Conservation (phyloP, 2,888 invertebrate genomes). For the Cataglyphis albicans region DNA sequence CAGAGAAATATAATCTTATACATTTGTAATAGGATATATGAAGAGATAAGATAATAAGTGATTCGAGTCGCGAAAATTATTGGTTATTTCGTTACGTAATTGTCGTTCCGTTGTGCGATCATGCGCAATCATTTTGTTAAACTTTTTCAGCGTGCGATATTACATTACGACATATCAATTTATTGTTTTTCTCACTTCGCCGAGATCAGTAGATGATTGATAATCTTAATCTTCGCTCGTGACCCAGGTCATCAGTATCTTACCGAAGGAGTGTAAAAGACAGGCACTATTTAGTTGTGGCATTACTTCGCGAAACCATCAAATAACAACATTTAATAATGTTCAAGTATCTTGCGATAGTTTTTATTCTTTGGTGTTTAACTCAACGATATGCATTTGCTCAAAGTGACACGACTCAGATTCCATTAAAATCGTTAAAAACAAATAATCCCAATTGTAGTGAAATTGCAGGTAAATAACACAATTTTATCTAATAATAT, state of each 20-base stretch:
- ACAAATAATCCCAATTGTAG: neutral
- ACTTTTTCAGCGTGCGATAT: neutral
- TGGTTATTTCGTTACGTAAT: neutral
- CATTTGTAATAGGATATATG: neutral
- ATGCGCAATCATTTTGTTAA: neutral
- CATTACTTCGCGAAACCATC: neutral
- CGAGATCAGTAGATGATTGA: neutral
- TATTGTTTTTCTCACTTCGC: neutral
- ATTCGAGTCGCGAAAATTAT: neutral
- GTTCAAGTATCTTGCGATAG: neutral
- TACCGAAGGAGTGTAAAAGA: neutral
- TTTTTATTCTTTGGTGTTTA: neutral
- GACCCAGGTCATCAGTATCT: slow-evolving; percentile 2
- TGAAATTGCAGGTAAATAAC: slow-evolving; percentile 21
- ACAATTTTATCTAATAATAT: neutral
- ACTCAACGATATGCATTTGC: neutral
- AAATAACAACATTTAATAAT: neutral
- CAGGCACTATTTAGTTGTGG: neutral
- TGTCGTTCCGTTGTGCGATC: neutral
- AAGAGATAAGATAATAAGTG: neutral
- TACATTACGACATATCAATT: neutral
- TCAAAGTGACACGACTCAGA: neutral
- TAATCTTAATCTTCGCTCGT: neutral
- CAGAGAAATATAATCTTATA: neutral
- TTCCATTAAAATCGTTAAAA: neutral